Percentiles rank a stretch among this genome's conserved stretches.
Conservation (phyloP, 2,797 vertebrate genomes). For the Eulemur albifrons region DNA sequence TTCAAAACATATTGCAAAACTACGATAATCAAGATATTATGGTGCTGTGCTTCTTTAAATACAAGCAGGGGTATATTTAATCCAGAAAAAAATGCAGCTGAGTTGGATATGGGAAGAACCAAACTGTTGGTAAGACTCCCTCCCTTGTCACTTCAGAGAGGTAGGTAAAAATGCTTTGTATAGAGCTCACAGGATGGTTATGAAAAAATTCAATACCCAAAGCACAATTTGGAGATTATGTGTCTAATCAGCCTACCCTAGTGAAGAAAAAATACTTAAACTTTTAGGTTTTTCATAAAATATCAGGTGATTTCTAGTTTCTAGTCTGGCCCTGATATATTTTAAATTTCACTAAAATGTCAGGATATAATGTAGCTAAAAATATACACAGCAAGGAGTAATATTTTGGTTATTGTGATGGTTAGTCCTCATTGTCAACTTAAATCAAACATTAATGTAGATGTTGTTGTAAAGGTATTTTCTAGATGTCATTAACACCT, state of each 20-base stretch:
- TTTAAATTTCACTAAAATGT: neutral
- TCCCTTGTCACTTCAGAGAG: neutral
- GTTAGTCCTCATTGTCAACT: neutral
- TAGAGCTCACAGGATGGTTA: neutral
- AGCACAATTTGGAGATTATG: neutral
- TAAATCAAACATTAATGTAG: neutral
- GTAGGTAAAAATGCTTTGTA: neutral
- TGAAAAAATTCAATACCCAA: neutral
- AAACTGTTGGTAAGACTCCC: neutral
- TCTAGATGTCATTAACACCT: neutral
- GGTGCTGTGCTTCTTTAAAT: neutral
- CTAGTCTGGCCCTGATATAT: neutral
- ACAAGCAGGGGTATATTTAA: neutral
- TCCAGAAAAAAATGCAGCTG: neutral
- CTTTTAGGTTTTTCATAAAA: neutral
- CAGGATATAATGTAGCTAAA: neutral
- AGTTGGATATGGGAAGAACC: neutral
- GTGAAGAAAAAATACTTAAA: neutral
- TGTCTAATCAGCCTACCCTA: neutral
- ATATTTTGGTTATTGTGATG: neutral
- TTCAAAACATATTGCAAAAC: neutral
- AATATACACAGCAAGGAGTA: neutral
- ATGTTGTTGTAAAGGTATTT: neutral
- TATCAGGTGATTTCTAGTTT: neutral
- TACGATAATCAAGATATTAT: neutral